phyloP scores from a whole-genome alignment of 2,888 invertebrate species.

The Ennomos erosarius region DNA sequence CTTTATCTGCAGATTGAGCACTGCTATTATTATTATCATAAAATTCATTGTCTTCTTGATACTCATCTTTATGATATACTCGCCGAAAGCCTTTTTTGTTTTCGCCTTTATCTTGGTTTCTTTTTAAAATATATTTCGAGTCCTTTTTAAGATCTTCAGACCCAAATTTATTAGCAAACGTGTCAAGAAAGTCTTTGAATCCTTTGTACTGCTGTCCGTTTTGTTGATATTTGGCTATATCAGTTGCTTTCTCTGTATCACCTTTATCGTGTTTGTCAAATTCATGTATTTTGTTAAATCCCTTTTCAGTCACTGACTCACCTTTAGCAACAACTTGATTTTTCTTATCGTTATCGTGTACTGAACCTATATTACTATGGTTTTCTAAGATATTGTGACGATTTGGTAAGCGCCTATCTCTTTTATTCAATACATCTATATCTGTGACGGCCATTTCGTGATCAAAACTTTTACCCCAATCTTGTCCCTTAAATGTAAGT shows the following conservation, averaged over 20 bases:
- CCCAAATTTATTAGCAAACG: constrained; percentile 70
- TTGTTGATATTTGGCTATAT: constrained; percentile 47
- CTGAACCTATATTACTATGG: constrained; percentile 1
- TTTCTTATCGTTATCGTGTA: neutral
- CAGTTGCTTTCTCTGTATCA: constrained; percentile 45
- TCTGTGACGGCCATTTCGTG: constrained; percentile 40
- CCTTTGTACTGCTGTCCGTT: constrained; percentile 51
- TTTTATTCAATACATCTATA: constrained; percentile 41
- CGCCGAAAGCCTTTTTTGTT: constrained; percentile 70
- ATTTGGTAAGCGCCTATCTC: constrained; percentile 17
- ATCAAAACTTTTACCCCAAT: constrained; percentile 65
- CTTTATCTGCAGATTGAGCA: constrained; percentile 57
- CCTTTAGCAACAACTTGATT: constrained; percentile 17
- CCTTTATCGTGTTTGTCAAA: constrained; percentile 53
- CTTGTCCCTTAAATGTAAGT: constrained; percentile 60
- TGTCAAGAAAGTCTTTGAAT: constrained; percentile 67
- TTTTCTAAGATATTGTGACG: constrained; percentile 1
- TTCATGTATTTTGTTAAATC: constrained; percentile 43
- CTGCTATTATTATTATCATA: constrained; percentile 67
- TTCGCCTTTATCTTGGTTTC: constrained; percentile 64
- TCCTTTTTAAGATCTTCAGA: constrained; percentile 59
- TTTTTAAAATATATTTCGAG: constrained; percentile 53
- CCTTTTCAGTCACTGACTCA: constrained; percentile 47
- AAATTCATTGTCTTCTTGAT: constrained; percentile 73
- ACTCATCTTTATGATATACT: constrained; percentile 77